These are phyloP conservation scores for Drosophila longiperda DNA, from an alignment of 2,888 invertebrate genomes.

Conservation along the genomic window DNA sequence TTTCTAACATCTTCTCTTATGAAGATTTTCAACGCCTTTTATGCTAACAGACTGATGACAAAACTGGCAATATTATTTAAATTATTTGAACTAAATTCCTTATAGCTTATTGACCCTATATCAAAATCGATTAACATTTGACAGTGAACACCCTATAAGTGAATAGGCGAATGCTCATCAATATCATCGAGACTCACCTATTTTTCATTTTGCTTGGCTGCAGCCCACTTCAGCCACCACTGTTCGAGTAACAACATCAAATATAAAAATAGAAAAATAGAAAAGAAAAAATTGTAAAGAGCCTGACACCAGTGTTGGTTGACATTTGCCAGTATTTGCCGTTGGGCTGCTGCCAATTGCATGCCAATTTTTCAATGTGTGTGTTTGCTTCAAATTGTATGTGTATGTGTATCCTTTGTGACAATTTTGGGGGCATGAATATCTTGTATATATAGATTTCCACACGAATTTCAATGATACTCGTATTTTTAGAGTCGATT, in stretches of 20 bases:
- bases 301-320: constrained; percentile 64
- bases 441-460: constrained; percentile 19
- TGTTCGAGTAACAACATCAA: constrained; percentile 34
- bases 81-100: background rate
- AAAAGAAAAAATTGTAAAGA: constrained; percentile 35
- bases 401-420: constrained; percentile 5
- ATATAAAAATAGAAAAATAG: constrained; percentile 11
- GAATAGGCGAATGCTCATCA: constrained; percentile 34
- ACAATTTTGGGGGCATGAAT: constrained; percentile 31
- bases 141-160: constrained; percentile 42
- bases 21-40: background rate
- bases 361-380: constrained; percentile 36
- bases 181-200: constrained; percentile 44
- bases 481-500: constrained; percentile 2
- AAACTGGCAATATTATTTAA: background rate
- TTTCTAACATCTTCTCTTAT: background rate
- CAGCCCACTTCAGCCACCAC: constrained; percentile 40
- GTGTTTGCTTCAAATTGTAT: background rate
- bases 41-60: background rate
- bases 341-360: constrained; percentile 61
- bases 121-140: background rate
- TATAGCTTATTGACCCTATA: background rate
- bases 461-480: constrained; percentile 17
- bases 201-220: constrained; percentile 40
- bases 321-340: constrained; percentile 50